phyloP scores from a whole-genome alignment of 2,888 invertebrate genomes.

The Rutpela maculata region DNA sequence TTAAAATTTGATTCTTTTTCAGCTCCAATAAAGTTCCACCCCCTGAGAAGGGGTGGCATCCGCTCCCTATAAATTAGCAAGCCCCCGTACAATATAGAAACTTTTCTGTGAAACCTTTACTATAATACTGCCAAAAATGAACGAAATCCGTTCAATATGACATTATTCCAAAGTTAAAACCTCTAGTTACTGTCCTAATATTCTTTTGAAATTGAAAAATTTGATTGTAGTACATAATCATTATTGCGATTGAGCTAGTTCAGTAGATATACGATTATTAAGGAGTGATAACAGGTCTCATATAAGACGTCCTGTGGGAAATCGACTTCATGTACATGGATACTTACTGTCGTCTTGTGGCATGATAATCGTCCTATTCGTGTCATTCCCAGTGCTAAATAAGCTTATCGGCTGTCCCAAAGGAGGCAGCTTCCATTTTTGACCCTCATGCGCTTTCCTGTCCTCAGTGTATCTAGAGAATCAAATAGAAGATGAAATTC shows the following conservation, averaged over 20 bases:
- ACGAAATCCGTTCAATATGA: too few species aligned
- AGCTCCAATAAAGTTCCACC: too few species aligned
- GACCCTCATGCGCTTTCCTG: constrained; percentile 77
- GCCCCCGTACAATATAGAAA: too few species aligned
- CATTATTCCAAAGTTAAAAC: too few species aligned
- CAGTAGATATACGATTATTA: not conserved
- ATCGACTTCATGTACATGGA: constrained; percentile 12
- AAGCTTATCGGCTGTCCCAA: constrained; percentile 82
- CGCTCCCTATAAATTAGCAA: too few species aligned
- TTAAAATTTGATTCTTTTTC: too few species aligned
- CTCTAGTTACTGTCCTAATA: too few species aligned
- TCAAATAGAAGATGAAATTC: not conserved
- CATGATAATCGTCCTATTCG: constrained; percentile 78
- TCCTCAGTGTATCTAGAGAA: constrained; percentile 76
- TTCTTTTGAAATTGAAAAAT: too few species aligned
- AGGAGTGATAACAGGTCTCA: not conserved
- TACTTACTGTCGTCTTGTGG: constrained; percentile 81
- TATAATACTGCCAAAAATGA: too few species aligned
- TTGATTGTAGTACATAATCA: too few species aligned
- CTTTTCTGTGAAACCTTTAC: too few species aligned
- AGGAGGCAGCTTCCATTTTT: constrained; percentile 83
- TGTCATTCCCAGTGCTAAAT: constrained; percentile 78
- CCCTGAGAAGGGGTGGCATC: too few species aligned
- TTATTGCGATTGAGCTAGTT: not conserved
- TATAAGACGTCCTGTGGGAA: not conserved